These are phyloP conservation scores for Alaudala cheleensis DNA, from an alignment of 2,113 vertebrate species.

Conservation along the genomic window DNA sequence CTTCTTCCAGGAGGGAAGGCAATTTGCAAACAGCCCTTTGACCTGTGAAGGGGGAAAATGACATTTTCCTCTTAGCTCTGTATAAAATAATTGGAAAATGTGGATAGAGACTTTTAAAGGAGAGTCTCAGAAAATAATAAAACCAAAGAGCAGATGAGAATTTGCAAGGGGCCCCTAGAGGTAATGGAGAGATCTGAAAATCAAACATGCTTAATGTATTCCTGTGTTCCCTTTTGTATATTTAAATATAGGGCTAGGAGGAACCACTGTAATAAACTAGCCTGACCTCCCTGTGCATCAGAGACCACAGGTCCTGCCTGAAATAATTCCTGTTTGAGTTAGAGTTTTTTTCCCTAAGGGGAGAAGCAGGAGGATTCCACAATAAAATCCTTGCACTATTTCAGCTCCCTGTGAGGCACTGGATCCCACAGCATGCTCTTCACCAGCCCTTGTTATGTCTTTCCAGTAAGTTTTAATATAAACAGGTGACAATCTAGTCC, in stretches of 20 bases:
- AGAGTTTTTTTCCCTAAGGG: background rate
- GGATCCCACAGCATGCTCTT: background rate
- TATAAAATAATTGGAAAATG: background rate
- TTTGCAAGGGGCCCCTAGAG: background rate
- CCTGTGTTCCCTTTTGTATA: background rate
- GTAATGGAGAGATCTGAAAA: background rate
- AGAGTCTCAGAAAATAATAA: background rate
- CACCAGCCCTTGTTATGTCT: background rate
- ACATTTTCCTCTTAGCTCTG: background rate
- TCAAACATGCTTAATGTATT: background rate
- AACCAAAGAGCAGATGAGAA: background rate
- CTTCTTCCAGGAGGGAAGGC: background rate
- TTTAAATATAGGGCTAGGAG: slow-evolving; percentile 7
- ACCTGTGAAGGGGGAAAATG: background rate
- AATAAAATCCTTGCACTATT: background rate
- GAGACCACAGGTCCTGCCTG: background rate
- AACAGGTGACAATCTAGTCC: background rate
- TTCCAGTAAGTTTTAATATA: background rate
- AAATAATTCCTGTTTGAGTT: slow-evolving; percentile 10
- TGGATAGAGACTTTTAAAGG: background rate
- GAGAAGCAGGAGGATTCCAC: background rate
- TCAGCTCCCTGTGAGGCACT: background rate
- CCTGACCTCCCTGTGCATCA: background rate
- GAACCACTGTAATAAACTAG: slow-evolving; percentile 9
- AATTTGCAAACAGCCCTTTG: background rate